Base-by-base conservation (phyloP, 2,888 invertebrate genomes). In the Nasonia oneida region DNA sequence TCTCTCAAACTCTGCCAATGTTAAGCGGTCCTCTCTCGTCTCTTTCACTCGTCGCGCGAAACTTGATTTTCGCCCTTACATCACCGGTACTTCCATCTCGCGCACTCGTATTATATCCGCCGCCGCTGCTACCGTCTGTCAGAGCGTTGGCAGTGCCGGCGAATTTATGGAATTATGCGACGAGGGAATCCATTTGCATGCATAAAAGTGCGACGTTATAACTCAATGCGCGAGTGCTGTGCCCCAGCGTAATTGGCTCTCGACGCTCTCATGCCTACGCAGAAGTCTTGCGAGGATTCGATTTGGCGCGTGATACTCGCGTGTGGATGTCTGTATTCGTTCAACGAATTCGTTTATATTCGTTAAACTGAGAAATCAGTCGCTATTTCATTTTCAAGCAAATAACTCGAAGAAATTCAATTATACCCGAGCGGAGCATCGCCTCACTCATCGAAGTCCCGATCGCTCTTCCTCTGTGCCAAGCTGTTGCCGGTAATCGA, bases 141-240 rank as follows among this genome's bases (percentile, higher is more conserved):
- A 73, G 39, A 39, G 18, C 39, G 18, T 42, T 6, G 3, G 73
- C 73, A 39, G 10, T 23, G 61, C 10, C 61, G 12, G 64, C 64
- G 75, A 75, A 74, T 73, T 73, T 73, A 73, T 71, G 80, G 57
- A 81, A 73, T 57, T 57, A 57, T 57, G 53, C 57, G 47, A 50
- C 12, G 73, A 73, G 67, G 71, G 70, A 90, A 92, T 91, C 90
- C 88, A 92, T 91, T 91, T 91, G 91, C 91, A 91, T 91, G 82
- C 87, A 84, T 89, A 90, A 91, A 90, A 91, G 85, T 87, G 84
- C 88, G 70, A 84, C 47, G 83, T 81, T 73, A 73, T 39, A 42
- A 73, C 73, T 73, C 83, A 23, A 47, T 71, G 81, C 74, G 81
- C 70, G 29, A 33, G 14, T 33, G 67, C 15, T n/a, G 73, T 39